Evolutionary conservation across 2,888 invertebrate species (phyloP), one percentile per base, ranked within the genome.

Genomic region (Blera fallax): DNA sequence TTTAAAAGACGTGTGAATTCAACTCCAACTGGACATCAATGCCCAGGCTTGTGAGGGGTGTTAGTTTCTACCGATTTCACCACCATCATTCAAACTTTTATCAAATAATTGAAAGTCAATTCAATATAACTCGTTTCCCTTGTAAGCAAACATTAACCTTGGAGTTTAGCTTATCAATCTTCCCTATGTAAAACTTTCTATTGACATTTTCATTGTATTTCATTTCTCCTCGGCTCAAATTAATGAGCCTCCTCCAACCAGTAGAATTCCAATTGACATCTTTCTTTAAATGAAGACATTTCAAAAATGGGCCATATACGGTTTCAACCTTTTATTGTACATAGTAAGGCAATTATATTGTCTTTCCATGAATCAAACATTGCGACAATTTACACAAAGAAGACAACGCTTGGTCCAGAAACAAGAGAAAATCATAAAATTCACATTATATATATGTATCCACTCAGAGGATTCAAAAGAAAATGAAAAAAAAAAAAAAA

Each of bases 391-490:
- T 67, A 67, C 27, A 83, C 60, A 65, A 45, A 52, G 43, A 77
- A 70, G 50, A 48, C 64, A 72, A 72, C 65, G 45, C 58, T 72
- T 40, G 52, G 37, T 60, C 72, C 64, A 52, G 21, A 6, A 77
- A 82, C 65, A 70, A 78, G 40, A 52, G 64, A 21, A 67, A 78
- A 83, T 78, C 78, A 73, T 73, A 78, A 73, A 73, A 72, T 77
- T 34, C 52, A 67, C 64, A 32, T 64, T 54, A 76, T 81, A 40
- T 40, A 40, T n/a, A n/a, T n/a, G 16, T 70, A 58, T 64, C 40
- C 40, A 52, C 37, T 69, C 54, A 62, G 21, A 64, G 32, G 32
- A 70, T 50, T 65, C 27, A 50, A 62, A 76, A 70, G 11, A 65
- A 60, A 65, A n/a, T 32, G 34, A 56, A 4, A 40, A 58, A 34